phyloP scores from a whole-genome alignment of 2,797 vertebrate genomes.

The Argentina silus region DNA sequence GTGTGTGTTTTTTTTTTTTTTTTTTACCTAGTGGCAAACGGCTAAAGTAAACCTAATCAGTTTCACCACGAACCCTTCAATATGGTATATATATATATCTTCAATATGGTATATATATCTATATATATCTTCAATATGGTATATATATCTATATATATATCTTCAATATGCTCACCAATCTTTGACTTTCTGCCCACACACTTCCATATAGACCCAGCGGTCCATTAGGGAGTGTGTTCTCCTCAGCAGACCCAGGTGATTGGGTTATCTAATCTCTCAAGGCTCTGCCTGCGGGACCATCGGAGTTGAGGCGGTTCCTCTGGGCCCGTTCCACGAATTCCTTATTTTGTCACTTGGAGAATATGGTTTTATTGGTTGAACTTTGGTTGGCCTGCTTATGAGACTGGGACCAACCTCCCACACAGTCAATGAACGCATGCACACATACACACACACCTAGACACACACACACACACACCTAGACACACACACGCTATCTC shows the following conservation, averaged over 20 bases:
- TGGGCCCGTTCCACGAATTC: not conserved
- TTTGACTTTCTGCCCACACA: not conserved
- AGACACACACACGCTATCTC: not conserved
- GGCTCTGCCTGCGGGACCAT: not conserved
- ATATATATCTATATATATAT: too few relatives aligned
- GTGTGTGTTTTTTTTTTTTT: too few relatives aligned
- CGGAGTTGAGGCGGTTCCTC: not conserved
- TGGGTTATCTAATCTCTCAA: not conserved
- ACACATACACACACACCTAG: not conserved
- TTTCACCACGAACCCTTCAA: not conserved
- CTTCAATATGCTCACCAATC: not conserved
- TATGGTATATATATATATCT: too few relatives aligned
- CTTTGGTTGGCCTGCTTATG: constrained; percentile 64
- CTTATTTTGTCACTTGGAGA: constrained; percentile 23
- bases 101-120: too few relatives aligned
- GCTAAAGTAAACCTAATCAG: too few relatives aligned
- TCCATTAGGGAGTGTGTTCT: not conserved
- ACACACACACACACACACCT: constrained; percentile 6
- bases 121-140: too few relatives aligned
- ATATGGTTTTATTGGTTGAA: constrained; percentile 50
- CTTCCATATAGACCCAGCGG: not conserved
- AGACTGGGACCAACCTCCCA: constrained; percentile 65
- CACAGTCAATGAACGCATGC: constrained; percentile 48
- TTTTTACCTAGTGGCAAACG: too few relatives aligned
- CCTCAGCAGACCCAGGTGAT: not conserved